phyloP scores from a whole-genome alignment of 2,797 vertebrate species.

The Brachyalestes nurse region DNA sequence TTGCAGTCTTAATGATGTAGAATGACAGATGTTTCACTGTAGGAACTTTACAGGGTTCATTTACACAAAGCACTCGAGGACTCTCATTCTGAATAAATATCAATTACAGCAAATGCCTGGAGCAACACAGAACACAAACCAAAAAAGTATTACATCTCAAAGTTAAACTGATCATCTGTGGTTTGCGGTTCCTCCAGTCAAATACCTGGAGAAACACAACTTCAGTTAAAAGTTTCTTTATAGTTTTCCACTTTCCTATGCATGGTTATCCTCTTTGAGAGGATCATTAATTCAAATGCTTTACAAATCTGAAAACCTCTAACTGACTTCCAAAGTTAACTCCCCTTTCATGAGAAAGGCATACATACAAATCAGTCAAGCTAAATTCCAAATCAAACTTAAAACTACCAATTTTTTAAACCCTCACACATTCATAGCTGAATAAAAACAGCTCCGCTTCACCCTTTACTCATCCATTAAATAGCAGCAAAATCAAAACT shows the following conservation, averaged over 20 bases:
- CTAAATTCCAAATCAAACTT: conserved; percentile 45
- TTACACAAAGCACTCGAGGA: conserved; percentile 43
- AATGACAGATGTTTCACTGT: conserved; percentile 11
- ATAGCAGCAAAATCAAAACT: conserved; percentile 68
- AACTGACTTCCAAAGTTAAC: background rate
- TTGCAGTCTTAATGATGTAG: conserved; percentile 28
- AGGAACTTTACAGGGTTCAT: conserved; percentile 12
- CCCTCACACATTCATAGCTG: conserved; percentile 24
- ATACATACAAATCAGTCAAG: conserved; percentile 40
- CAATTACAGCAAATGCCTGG: conserved; percentile 45
- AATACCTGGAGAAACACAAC: conserved; percentile 10
- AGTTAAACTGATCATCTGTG: conserved; percentile 15
- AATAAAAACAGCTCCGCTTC: conserved; percentile 37
- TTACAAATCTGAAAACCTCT: background rate
- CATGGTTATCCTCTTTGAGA: background rate
- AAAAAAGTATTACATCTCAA: conserved; percentile 21
- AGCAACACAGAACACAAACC: conserved; percentile 29
- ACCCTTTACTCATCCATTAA: conserved; percentile 44
- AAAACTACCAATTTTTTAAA: conserved; percentile 30
- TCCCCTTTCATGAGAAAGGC: conserved; percentile 18
- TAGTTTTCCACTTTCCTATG: conserved; percentile 19
- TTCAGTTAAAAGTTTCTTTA: conserved; percentile 16
- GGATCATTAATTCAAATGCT: conserved; percentile 6
- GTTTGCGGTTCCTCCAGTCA: conserved; percentile 17
- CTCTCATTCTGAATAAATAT: conserved; percentile 74